Percentiles rank a stretch among this genome's conserved stretches.
Evolutionary conservation across 2,113 vertebrate genomes (phyloP).

Genomic region (Cynopterus brachyotis): DNA sequence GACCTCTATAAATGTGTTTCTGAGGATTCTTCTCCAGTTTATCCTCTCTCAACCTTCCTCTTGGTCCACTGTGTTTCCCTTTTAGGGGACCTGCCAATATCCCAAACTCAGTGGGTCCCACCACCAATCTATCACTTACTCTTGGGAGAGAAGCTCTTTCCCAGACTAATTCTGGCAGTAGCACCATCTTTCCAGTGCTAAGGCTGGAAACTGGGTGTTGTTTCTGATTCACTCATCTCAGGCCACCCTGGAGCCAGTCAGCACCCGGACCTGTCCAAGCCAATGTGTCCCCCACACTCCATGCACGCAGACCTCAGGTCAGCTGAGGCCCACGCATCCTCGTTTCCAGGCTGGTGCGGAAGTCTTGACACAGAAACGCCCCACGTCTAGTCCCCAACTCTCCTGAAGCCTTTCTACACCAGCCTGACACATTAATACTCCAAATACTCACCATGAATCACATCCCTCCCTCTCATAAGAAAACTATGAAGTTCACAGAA

Average conservation of each 20-base stretch:
- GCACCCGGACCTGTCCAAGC: background rate
- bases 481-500: background rate
- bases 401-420: background rate
- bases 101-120: background rate
- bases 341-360: background rate
- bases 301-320: background rate
- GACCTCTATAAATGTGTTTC: background rate
- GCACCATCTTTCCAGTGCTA: background rate
- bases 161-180: background rate
- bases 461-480: background rate
- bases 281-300: fast-evolving
- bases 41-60: background rate
- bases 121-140: background rate
- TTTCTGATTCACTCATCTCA: background rate
- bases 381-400: background rate
- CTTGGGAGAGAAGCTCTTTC: background rate
- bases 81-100: background rate
- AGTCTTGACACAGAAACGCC: background rate
- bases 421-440: background rate
- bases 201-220: fast-evolving
- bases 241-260: background rate
- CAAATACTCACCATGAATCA: background rate
- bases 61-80: background rate
- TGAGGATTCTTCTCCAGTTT: background rate
- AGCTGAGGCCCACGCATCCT: background rate